phyloP scores from a whole-genome alignment of 2,888 invertebrate species.

The Ophraella communa region DNA sequence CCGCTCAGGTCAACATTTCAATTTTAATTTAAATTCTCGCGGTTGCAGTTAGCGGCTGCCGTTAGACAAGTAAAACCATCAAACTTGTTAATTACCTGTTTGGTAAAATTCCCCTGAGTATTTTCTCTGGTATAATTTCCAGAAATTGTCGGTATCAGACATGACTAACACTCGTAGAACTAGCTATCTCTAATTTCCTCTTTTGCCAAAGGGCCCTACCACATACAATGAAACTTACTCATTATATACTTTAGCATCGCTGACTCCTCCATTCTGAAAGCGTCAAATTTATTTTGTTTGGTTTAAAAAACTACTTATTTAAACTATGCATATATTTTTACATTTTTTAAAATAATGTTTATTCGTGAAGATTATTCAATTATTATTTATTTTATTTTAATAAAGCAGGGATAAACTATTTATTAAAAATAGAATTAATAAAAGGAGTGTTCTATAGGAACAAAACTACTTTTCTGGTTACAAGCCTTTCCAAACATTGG shows the following conservation, averaged over 20 bases:
- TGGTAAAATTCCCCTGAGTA: slow-evolving; percentile 59
- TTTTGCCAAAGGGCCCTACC: slow-evolving; percentile 40
- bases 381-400: too few species aligned
- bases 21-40: slow-evolving; percentile 52
- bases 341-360: too few species aligned
- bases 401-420: too few species aligned
- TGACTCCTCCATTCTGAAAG: slow-evolving; percentile 27
- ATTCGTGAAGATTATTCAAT: too few species aligned
- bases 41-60: slow-evolving; percentile 32
- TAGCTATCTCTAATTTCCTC: slow-evolving; percentile 56
- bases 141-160: slow-evolving; percentile 59
- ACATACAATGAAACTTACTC: slow-evolving; percentile 36
- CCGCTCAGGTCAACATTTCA: slow-evolving; percentile 54
- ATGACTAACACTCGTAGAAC: slow-evolving; percentile 40
- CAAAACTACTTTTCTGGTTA: too few species aligned
- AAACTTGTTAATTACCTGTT: slow-evolving; percentile 62
- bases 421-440: too few species aligned
- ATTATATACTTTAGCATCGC: slow-evolving; percentile 28
- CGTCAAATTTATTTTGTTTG: slow-evolving; percentile 23
- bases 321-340: too few species aligned
- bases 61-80: slow-evolving; percentile 58
- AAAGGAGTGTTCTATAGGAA: too few species aligned
- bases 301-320: neutral
- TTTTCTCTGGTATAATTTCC: slow-evolving; percentile 59
- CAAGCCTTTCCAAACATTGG: too few species aligned